phyloP scores from a whole-genome alignment of 2,113 vertebrate species.

The Anser cygnoides region DNA sequence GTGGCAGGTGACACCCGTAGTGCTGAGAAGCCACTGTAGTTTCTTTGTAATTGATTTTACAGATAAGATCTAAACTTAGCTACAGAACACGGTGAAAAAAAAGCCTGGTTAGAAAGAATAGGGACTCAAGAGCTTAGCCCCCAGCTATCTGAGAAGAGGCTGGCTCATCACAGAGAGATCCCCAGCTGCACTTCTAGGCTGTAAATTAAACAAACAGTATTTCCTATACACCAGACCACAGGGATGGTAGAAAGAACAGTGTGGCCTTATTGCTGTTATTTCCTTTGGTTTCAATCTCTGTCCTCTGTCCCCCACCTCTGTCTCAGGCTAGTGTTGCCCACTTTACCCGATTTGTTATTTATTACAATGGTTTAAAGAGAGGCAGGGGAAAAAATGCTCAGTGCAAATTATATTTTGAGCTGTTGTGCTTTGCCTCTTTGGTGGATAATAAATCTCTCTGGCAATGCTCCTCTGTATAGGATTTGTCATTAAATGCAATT shows the following conservation, averaged over 20 bases:
- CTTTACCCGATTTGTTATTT: conserved; percentile 64
- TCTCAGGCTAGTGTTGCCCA: conserved; percentile 32
- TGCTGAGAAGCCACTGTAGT: neutral
- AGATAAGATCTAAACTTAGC: conserved; percentile 25
- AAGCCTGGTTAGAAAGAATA: neutral
- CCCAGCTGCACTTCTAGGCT: conserved; percentile 62
- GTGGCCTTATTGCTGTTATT: conserved; percentile 65
- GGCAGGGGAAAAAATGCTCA: conserved; percentile 49
- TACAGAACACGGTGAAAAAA: neutral
- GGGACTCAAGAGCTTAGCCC: conserved; percentile 30
- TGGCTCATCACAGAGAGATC: conserved; percentile 2
- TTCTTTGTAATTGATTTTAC: neutral
- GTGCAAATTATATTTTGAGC: conserved; percentile 73
- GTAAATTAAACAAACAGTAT: conserved; percentile 68
- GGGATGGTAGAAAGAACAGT: conserved; percentile 50
- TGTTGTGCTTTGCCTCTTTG: conserved; percentile 70
- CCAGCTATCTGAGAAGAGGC: neutral
- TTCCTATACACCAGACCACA: conserved; percentile 40
- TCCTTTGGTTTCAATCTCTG: conserved; percentile 51
- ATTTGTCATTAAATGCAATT: conserved; percentile 77
- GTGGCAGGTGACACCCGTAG: neutral
- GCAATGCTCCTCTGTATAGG: conserved; percentile 66
- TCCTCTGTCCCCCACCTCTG: conserved; percentile 41
- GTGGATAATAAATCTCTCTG: conserved; percentile 68
- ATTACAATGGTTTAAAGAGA: conserved; percentile 60